A percentile compares a stretch with the other conserved stretches of the same genome.
Conservation (phyloP, 2,113 vertebrate genomes). For the Microcebus murinus region DNA sequence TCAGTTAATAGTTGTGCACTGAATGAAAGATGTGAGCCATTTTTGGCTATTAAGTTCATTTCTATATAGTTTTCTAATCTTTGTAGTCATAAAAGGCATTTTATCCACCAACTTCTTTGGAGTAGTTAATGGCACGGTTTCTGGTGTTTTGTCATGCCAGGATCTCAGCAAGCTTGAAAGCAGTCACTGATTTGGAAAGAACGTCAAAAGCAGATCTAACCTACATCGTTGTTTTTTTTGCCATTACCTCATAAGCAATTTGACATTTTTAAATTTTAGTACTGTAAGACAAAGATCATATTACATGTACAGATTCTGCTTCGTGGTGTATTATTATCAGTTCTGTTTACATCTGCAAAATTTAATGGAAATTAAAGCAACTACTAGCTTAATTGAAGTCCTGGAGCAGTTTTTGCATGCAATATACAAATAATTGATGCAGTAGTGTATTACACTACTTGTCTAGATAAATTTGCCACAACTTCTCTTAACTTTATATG, state of each 20-base stretch:
- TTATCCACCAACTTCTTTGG: background rate
- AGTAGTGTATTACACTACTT: background rate
- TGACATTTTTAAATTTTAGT: constrained; percentile 15
- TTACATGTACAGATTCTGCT: background rate
- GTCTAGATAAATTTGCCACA: background rate
- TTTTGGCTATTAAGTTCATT: background rate
- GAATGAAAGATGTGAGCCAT: background rate
- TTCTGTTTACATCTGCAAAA: background rate
- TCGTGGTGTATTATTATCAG: background rate
- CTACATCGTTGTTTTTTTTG: background rate
- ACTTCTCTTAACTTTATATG: background rate
- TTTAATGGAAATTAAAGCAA: constrained; percentile 4
- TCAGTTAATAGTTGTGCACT: background rate
- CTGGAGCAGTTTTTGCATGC: background rate
- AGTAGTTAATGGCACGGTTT: background rate
- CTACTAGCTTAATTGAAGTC: background rate
- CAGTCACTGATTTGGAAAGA: background rate
- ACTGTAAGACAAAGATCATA: background rate
- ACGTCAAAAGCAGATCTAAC: background rate
- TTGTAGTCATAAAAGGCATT: background rate
- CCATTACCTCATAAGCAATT: constrained; percentile 3
- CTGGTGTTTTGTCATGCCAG: background rate
- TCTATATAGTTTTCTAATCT: background rate
- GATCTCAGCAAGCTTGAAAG: background rate
- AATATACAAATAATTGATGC: constrained; percentile 23